Base-by-base conservation (phyloP, 2,113 vertebrate species). In the Lepisosteus osseus region DNA sequence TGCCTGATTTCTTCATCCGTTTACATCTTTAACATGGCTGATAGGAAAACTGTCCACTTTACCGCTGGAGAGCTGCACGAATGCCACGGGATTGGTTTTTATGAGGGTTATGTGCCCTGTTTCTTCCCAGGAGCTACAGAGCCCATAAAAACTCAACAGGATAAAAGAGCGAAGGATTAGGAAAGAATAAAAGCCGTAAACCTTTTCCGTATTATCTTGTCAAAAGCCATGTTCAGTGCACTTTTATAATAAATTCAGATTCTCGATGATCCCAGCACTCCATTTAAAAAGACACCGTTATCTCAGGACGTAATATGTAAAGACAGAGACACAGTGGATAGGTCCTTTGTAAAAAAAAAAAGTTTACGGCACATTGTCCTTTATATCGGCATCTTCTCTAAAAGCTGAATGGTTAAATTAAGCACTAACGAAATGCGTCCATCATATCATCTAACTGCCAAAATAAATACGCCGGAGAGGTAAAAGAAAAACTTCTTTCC, bases 91-190 rank as follows among this genome's bases (percentile, higher is more conserved):
- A 89, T 89, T 88, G 86, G 90, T 89, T 89, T 82, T 90, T 91
- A 91, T 90, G 89, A 83, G 86, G 82, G 76, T 87, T 83, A 91
- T 88, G 88, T 90, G 91, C 89, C 88, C 89, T 91, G 87, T 85
- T 89, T 86, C 86, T 90, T 92, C 89, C 88, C 89, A 92, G 87
- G 86, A 90, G 87, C 86, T 83, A 78, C 80, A 79, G 79, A 82
- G 86, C 87, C 89, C 90, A 90, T 92, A 92, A 92, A 92, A 91
- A 85, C 75, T 83, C 83, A 89, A 89, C 80, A 80, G 90, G 89
- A 92, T 91, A 90, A 92, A 92, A 92, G 86, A 84, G 80, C 81
- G 79, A 77, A 86, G 86, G 85, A 91, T 90, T 88, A 90, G 86
- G 82, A 87, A 79, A 80, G 88, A 87, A 90, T 87, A 83, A 87